These are phyloP conservation scores for Odontothrips loti DNA, from an alignment of 2,888 invertebrate genomes.

Conservation along the genomic window DNA sequence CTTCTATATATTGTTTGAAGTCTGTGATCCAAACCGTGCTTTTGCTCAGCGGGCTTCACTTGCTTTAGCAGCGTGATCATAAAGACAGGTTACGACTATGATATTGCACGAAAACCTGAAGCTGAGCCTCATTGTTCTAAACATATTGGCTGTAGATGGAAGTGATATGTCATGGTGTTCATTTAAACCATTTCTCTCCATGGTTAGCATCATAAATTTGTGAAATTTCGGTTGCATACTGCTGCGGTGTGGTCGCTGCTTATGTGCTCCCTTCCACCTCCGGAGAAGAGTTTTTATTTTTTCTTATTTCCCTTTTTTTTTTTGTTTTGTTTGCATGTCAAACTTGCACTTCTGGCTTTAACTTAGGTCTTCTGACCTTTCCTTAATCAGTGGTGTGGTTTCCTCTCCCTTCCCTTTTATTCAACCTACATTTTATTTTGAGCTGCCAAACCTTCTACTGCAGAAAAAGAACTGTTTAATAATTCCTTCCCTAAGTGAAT, in stretches of 20 bases:
- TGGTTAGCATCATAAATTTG: too few relatives aligned
- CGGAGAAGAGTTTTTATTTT: not conserved
- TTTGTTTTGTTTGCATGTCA: slow-evolving; percentile 27
- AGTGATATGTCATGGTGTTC: too few relatives aligned
- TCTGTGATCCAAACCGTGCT: not conserved
- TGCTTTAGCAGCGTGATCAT: not conserved
- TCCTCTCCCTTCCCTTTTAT: not conserved
- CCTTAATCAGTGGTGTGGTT: not conserved
- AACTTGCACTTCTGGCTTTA: not conserved
- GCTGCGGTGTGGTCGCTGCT: slow-evolving; percentile 23
- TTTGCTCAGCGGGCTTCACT: not conserved
- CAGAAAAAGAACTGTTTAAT: not conserved
- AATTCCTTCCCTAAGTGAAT: not conserved
- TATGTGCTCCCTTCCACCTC: not conserved
- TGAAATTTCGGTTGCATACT: slow-evolving; percentile 22
- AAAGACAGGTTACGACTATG: not conserved
- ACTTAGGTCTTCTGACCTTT: not conserved
- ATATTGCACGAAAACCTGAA: not conserved
- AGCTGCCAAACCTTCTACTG: not conserved
- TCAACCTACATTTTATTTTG: not conserved
- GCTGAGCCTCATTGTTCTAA: too few relatives aligned
- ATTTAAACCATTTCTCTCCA: too few relatives aligned
- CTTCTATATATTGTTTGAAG: not conserved
- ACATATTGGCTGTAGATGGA: too few relatives aligned
- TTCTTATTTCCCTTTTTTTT: not conserved